These are phyloP conservation scores for Colostygia pectinataria DNA, from an alignment of 2,888 invertebrate species.

Conservation along the genomic window DNA sequence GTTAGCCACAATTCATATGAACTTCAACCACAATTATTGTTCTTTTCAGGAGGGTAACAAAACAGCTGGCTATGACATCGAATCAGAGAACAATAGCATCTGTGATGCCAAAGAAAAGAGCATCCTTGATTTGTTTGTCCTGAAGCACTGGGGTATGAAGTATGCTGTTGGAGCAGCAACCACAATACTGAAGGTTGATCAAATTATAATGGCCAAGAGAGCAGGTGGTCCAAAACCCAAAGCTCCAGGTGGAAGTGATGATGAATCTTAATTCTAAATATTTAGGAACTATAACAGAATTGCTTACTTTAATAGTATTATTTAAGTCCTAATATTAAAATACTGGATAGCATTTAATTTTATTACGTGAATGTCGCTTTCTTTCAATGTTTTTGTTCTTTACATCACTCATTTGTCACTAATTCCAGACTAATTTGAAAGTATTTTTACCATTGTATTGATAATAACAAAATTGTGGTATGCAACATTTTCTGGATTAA, in stretches of 20 bases:
- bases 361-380: constrained; percentile 12
- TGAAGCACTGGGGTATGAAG: constrained; percentile 97
- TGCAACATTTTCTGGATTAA: constrained; percentile 14
- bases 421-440: too few relatives aligned
- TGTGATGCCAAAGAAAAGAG: constrained; percentile 90
- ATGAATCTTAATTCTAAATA: constrained; percentile 83
- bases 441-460: constrained; percentile 11
- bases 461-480: constrained; percentile 5
- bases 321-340: constrained; percentile 31
- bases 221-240: constrained; percentile 97
- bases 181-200: constrained; percentile 96
- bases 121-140: constrained; percentile 91
- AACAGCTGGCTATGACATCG: constrained; percentile 93
- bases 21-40: too few relatives aligned
- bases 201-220: constrained; percentile 99
- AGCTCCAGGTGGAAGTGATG: constrained; percentile 86
- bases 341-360: constrained; percentile 18
- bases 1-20: too few relatives aligned
- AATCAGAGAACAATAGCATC: constrained; percentile 87
- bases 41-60: constrained; percentile 87
- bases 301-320: constrained; percentile 38
- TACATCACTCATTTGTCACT: constrained; percentile 19
- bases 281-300: constrained; percentile 22
- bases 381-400: constrained; percentile 11
- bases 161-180: constrained; percentile 97